These are phyloP conservation scores for Cheumatopsyche charites DNA, from an alignment of 1,140 invertebrate species.

Conservation along the genomic window DNA sequence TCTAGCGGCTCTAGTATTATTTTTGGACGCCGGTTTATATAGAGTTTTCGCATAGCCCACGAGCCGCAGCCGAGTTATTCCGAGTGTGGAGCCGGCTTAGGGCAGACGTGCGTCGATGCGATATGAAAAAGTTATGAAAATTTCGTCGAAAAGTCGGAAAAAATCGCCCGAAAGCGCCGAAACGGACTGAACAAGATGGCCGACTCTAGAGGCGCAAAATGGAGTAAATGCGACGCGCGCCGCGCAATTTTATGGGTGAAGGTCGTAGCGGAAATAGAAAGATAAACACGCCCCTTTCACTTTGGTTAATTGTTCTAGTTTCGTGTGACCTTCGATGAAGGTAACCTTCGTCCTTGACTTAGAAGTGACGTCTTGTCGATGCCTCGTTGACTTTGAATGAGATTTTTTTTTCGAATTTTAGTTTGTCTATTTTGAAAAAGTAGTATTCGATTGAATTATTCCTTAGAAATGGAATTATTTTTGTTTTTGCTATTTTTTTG, in stretches of 20 bases:
- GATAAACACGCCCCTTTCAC: slow-evolving; percentile 6
- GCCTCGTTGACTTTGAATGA: too few species aligned
- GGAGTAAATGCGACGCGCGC: too few species aligned
- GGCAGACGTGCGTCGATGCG: neutral
- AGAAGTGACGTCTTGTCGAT: neutral
- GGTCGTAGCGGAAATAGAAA: slow-evolving; percentile 15
- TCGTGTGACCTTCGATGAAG: slow-evolving; percentile 4
- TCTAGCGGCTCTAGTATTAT: slow-evolving; percentile 8
- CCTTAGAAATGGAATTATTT: neutral
- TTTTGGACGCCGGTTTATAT: slow-evolving; percentile 27
- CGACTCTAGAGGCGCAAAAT: too few species aligned
- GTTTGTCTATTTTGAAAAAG: neutral
- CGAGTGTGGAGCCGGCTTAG: neutral
- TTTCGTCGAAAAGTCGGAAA: neutral
- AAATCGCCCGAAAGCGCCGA: too few species aligned
- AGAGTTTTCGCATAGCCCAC: slow-evolving; percentile 16
- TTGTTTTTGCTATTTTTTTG: too few species aligned
- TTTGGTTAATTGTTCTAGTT: slow-evolving; percentile 11
- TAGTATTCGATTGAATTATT: neutral
- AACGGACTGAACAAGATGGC: too few species aligned
- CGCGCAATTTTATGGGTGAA: slow-evolving; percentile 1
- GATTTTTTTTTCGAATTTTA: too few species aligned
- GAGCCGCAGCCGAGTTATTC: slow-evolving; percentile 20
- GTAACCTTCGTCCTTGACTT: slow-evolving; percentile 26
- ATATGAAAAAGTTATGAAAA: neutral